Evolutionary conservation across 2,888 invertebrate species (phyloP).

Genomic region (Pammene aurita): DNA sequence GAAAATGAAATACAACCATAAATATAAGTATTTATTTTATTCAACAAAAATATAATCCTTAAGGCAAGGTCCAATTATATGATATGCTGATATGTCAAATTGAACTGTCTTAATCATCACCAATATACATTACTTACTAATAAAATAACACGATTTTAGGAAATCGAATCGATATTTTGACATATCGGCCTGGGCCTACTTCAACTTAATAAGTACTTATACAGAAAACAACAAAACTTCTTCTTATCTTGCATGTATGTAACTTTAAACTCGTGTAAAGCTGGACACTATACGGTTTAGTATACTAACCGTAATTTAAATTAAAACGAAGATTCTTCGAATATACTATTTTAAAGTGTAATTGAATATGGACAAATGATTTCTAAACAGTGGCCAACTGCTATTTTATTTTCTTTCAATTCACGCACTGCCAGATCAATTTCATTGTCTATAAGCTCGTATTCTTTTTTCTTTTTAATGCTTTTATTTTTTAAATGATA

Average conservation of each 20-base stretch:
- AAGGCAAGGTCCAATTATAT: not conserved
- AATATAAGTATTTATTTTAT: not conserved
- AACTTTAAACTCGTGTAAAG: conserved; percentile 20
- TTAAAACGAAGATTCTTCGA: conserved; percentile 2
- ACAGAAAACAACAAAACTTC: conserved; percentile 10
- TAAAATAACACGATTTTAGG: too few relatives aligned
- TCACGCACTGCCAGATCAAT: conserved; percentile 5
- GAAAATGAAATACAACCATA: not conserved
- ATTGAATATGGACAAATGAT: conserved; percentile 6
- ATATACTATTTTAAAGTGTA: conserved; percentile 6
- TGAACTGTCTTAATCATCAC: too few relatives aligned
- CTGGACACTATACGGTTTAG: not conserved
- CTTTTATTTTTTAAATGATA: conserved; percentile 4
- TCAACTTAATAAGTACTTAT: not conserved
- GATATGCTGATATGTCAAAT: not conserved
- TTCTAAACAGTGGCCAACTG: conserved; percentile 7
- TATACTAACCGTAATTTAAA: conserved; percentile 1
- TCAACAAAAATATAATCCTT: not conserved
- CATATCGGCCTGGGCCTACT: conserved; percentile 8
- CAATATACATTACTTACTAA: too few relatives aligned
- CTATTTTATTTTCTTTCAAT: conserved; percentile 5
- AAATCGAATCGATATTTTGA: too few relatives aligned
- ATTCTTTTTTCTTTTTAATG: conserved; percentile 6
- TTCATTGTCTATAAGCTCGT: conserved; percentile 4
- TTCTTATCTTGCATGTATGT: conserved; percentile 13